phyloP scores from a whole-genome alignment of 1,140 invertebrate genomes.

The Calliopsis andreniformis region DNA sequence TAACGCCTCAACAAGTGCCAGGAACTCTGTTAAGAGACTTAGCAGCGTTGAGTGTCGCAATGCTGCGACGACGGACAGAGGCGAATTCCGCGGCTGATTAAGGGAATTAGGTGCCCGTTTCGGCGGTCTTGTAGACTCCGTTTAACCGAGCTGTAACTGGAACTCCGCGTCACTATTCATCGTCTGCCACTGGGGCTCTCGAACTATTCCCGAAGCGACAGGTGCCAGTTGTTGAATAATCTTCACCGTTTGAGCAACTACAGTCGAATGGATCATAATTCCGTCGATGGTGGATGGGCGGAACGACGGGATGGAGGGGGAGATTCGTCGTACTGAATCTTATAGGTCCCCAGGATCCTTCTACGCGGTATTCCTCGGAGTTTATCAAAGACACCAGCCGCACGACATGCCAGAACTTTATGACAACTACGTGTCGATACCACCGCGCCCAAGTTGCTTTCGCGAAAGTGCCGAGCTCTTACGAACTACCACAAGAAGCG shows the following conservation, averaged over 20 bases:
- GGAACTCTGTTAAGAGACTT: slow-evolving; percentile 27
- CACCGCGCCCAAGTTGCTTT: slow-evolving; percentile 5
- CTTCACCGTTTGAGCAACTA: slow-evolving; percentile 29
- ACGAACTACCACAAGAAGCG: slow-evolving; percentile 16
- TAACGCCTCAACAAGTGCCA: slow-evolving; percentile 29
- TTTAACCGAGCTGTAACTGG: slow-evolving; percentile 69
- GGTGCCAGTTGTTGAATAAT: slow-evolving; percentile 56
- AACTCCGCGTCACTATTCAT: slow-evolving; percentile 62
- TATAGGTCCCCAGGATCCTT: neutral
- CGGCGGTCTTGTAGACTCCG: slow-evolving; percentile 58
- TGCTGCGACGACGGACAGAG: slow-evolving; percentile 42
- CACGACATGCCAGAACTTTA: slow-evolving; percentile 52
- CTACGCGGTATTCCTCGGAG: slow-evolving; percentile 13
- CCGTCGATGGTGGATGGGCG: slow-evolving; percentile 26
- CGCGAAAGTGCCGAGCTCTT: neutral
- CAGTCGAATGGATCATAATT: slow-evolving; percentile 49
- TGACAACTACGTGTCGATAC: slow-evolving; percentile 46
- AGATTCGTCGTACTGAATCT: slow-evolving; percentile 25
- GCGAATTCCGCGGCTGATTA: slow-evolving; percentile 74
- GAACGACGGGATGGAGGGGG: neutral
- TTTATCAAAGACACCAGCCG: slow-evolving; percentile 40
- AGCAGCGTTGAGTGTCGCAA: slow-evolving; percentile 24
- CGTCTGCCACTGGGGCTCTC: slow-evolving; percentile 28
- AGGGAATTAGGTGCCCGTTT: slow-evolving; percentile 73
- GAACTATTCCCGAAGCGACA: slow-evolving; percentile 62